Conservation (phyloP, 2,797 vertebrate species). For the Triplophysa yarkandensis region DNA sequence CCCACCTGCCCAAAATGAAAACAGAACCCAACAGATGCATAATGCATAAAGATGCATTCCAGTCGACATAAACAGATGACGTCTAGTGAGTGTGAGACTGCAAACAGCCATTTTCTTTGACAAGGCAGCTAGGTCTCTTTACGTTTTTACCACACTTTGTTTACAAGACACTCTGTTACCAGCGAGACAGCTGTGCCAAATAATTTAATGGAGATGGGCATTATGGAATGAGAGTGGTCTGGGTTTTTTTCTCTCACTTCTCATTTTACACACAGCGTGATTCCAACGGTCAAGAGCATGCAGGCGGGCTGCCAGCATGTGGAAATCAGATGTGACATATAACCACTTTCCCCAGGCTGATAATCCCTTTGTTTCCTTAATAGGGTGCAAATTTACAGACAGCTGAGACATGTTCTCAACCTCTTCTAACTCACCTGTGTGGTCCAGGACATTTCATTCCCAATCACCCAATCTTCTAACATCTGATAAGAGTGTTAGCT, state of each 20-base stretch:
- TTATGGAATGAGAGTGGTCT: constrained; percentile 62
- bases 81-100: background rate
- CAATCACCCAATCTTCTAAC: background rate
- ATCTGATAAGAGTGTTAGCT: constrained; percentile 4
- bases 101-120: constrained; percentile 20
- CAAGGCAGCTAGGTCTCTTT: constrained; percentile 21
- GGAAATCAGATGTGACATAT: constrained; percentile 41
- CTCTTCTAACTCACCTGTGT: constrained; percentile 4
- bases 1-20: constrained; percentile 58
- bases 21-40: constrained; percentile 19
- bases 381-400: constrained; percentile 39
- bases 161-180: constrained; percentile 56
- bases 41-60: too few species aligned
- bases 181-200: constrained; percentile 59
- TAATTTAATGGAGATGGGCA: constrained; percentile 63
- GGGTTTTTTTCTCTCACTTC: constrained; percentile 67
- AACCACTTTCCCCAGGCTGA: constrained; percentile 29
- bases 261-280: constrained; percentile 56
- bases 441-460: background rate
- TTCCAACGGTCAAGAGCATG: constrained; percentile 41
- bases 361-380: constrained; percentile 47
- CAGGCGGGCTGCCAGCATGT: constrained; percentile 19
- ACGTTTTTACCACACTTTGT: constrained; percentile 48
- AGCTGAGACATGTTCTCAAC: constrained; percentile 36
- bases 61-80: constrained; percentile 18